A percentile compares a stretch with the other conserved stretches of the same genome.
These are phyloP conservation scores for Leptosomus discolor DNA, from an alignment of 2,113 vertebrate genomes.

Conservation along the genomic window DNA sequence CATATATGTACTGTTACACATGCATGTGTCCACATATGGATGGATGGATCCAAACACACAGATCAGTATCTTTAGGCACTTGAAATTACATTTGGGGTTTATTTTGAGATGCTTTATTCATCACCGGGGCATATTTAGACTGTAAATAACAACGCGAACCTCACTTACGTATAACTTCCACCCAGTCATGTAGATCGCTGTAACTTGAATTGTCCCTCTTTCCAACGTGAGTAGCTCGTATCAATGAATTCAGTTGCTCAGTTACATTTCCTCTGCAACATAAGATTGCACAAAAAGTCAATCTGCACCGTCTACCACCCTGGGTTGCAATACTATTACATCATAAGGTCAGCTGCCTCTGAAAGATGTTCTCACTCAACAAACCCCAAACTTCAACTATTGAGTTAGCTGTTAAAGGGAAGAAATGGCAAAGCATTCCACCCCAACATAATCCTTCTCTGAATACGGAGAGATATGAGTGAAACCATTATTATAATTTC, in stretches of 20 bases:
- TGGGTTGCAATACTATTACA: background rate
- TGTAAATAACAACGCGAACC: background rate
- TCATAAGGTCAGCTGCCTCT: background rate
- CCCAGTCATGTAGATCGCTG: constrained; percentile 76
- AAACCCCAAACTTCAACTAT: background rate
- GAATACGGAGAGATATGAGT: background rate
- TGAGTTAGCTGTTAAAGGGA: background rate
- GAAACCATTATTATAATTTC: background rate
- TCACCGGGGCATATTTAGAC: background rate
- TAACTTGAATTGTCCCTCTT: constrained; percentile 78
- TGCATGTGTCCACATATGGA: background rate
- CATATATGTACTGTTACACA: fast-evolving
- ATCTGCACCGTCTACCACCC: background rate
- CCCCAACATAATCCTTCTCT: background rate
- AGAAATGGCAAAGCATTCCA: background rate
- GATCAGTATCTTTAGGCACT: background rate
- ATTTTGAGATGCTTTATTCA: background rate
- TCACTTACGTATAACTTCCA: constrained; percentile 84
- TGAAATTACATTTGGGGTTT: background rate
- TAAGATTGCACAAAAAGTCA: background rate
- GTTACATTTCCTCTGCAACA: constrained; percentile 76
- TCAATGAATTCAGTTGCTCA: constrained; percentile 71
- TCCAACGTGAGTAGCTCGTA: constrained; percentile 78
- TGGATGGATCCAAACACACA: background rate
- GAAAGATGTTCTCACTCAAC: background rate